Conservation (phyloP, 1,140 invertebrate species). For the Eciton burchellii region DNA sequence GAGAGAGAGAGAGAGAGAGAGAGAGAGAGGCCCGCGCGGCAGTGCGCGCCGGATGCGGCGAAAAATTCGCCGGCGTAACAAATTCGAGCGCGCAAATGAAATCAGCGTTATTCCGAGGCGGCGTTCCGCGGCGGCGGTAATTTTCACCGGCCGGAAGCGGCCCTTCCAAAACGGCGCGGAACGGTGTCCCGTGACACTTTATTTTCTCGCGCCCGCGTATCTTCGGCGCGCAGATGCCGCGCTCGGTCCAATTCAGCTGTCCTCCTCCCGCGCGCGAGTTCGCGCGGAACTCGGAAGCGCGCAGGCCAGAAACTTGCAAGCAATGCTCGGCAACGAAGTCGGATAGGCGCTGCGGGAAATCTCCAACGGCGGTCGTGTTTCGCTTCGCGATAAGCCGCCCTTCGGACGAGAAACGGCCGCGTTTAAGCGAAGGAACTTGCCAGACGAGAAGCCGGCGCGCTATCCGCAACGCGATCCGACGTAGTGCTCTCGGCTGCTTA, state of each 20-base stretch:
- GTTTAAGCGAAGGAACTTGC: slow-evolving; percentile 68
- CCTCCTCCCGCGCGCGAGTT: slow-evolving; percentile 60
- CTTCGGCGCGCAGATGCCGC: slow-evolving; percentile 14
- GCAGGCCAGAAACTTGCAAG: slow-evolving; percentile 62
- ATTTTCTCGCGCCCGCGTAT: not conserved
- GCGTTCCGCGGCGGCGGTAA: not conserved
- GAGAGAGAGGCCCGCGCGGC: too few species aligned
- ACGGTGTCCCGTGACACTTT: slow-evolving; percentile 2
- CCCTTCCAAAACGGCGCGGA: slow-evolving; percentile 14
- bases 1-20: too few species aligned
- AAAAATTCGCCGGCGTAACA: slow-evolving; percentile 3
- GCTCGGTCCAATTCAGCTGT: not conserved
- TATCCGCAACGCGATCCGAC: slow-evolving; percentile 66
- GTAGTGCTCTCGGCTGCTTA: slow-evolving; percentile 67
- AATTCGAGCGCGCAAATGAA: not conserved
- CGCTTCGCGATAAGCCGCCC: slow-evolving; percentile 72
- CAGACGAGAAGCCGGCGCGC: slow-evolving; percentile 61
- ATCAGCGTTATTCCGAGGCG: not conserved
- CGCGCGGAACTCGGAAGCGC: slow-evolving; percentile 48
- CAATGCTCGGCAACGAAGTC: slow-evolving; percentile 20
- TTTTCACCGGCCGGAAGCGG: not conserved
- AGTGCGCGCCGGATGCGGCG: not conserved
- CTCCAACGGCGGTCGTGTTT: slow-evolving; percentile 69
- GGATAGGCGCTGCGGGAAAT: slow-evolving; percentile 70
- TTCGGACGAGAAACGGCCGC: slow-evolving; percentile 62